A percentile compares a stretch with the other conserved stretches of the same genome.
Evolutionary conservation across 92 coral and sea anemone genomes (phyloP).

Genomic region (Diadumene lineata): DNA sequence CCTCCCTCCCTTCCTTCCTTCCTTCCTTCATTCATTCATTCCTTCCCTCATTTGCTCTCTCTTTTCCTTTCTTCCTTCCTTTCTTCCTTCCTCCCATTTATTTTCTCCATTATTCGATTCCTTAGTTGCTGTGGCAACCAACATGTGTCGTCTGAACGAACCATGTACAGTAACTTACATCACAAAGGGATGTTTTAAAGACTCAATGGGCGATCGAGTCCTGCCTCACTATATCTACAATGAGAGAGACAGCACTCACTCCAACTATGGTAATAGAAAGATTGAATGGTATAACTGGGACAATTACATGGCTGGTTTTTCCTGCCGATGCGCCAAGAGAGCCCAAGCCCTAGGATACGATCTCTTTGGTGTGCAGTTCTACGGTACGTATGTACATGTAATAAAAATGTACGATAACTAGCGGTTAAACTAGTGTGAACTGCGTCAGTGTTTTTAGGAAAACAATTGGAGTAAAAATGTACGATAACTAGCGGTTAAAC

Average conservation of each 20-base stretch:
- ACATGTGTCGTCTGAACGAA: conserved; percentile 7
- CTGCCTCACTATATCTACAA: conserved; percentile 74
- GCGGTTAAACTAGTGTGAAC: too few species aligned
- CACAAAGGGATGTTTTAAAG: conserved; percentile 65
- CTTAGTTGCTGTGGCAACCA: neutral
- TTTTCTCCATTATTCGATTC: neutral
- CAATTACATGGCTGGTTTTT: conserved; percentile 56
- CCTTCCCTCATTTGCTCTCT: too few species aligned
- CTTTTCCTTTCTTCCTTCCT: too few species aligned
- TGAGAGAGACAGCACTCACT: conserved; percentile 63
- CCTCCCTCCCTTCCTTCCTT: too few species aligned
- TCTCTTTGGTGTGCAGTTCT: conserved; percentile 67
- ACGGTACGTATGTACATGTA: too few species aligned
- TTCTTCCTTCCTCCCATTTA: too few species aligned
- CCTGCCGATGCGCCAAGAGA: conserved; percentile 84
- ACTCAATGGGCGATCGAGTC: conserved; percentile 44
- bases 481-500: too few species aligned
- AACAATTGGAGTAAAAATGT: too few species aligned
- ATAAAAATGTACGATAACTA: too few species aligned
- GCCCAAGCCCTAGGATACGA: conserved; percentile 72
- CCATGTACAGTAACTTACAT: conserved; percentile 36
- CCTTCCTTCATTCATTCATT: too few species aligned
- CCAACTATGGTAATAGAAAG: conserved; percentile 43
- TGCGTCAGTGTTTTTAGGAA: too few species aligned
- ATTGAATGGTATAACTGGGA: conserved; percentile 84